A percentile compares a stretch with the other conserved stretches of the same genome.
These are phyloP conservation scores for Nudaria mundana DNA, from an alignment of 2,888 invertebrate genomes.

Conservation along the genomic window DNA sequence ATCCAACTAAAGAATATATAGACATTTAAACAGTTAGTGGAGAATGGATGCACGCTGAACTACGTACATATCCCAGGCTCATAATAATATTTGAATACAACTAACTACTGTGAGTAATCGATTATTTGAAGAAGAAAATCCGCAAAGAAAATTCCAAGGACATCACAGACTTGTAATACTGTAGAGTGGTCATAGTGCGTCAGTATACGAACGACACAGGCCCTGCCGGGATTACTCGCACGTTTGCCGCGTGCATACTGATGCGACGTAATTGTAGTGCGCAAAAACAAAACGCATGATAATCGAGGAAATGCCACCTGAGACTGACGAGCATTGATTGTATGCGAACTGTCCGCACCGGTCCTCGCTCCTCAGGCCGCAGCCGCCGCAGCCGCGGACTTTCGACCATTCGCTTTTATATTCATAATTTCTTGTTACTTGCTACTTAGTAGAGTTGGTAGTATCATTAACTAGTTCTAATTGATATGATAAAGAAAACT, in stretches of 20 bases:
- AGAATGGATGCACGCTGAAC: too few species aligned
- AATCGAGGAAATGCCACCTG: slow-evolving; percentile 66
- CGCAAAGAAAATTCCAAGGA: not conserved
- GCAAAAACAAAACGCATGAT: slow-evolving; percentile 69
- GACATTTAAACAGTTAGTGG: too few species aligned
- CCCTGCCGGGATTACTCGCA: slow-evolving; percentile 30
- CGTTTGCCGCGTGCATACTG: slow-evolving; percentile 67
- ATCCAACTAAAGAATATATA: too few species aligned
- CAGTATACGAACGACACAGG: slow-evolving; percentile 14
- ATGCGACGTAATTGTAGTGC: slow-evolving; percentile 65
- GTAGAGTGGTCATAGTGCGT: not conserved
- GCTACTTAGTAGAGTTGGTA: too few species aligned
- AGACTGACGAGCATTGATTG: slow-evolving; percentile 31
- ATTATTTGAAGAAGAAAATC: too few species aligned
- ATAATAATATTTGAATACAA: too few species aligned
- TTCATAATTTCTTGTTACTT: slow-evolving; percentile 2
- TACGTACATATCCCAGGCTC: too few species aligned
- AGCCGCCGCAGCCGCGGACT: not conserved
- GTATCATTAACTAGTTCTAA: too few species aligned
- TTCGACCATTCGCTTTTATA: not conserved
- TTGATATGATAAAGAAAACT: too few species aligned
- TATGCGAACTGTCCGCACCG: slow-evolving; percentile 15
- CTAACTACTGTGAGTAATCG: too few species aligned
- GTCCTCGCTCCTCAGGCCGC: too few species aligned
- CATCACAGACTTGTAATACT: not conserved